A percentile compares a stretch with the other conserved stretches of the same genome.
phyloP scores from a whole-genome alignment of 2,888 invertebrate species.

The Endotricha flammealis region DNA sequence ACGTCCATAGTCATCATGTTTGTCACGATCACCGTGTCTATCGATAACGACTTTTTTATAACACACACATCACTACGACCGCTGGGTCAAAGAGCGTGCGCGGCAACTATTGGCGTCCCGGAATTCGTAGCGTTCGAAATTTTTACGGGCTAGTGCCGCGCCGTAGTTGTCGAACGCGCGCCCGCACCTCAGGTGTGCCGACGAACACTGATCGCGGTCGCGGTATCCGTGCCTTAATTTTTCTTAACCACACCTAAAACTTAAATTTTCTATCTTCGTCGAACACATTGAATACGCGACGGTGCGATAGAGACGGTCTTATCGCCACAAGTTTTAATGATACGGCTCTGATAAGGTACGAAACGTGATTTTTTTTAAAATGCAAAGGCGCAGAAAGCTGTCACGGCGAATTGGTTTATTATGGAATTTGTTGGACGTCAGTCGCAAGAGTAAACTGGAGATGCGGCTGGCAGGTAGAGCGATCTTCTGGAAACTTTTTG shows the following conservation, averaged over 20 bases:
- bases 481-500: slow-evolving; percentile 49
- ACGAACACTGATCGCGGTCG: slow-evolving; percentile 54
- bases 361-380: slow-evolving; percentile 45
- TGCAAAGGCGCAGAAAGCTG: slow-evolving; percentile 33
- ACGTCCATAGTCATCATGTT: slow-evolving; percentile 90
- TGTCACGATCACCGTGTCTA: slow-evolving; percentile 55
- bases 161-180: slow-evolving; percentile 51
- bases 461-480: slow-evolving; percentile 48
- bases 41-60: slow-evolving; percentile 52
- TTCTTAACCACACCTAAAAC: slow-evolving; percentile 62
- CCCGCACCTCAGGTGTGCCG: slow-evolving; percentile 61
- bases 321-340: slow-evolving; percentile 38
- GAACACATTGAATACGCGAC: slow-evolving; percentile 22
- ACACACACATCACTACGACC: slow-evolving; percentile 64
- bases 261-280: slow-evolving; percentile 49
- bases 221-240: slow-evolving; percentile 42
- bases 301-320: slow-evolving; percentile 43
- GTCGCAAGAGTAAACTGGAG: slow-evolving; percentile 45
- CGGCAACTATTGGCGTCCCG: slow-evolving; percentile 38
- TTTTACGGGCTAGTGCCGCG: slow-evolving; percentile 39
- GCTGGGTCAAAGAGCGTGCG: slow-evolving; percentile 24
- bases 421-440: slow-evolving; percentile 39
- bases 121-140: slow-evolving; percentile 42
- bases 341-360: slow-evolving; percentile 51
- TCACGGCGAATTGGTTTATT: slow-evolving; percentile 32